Conservation (phyloP, 1,140 invertebrate species). For the Heterodera carotae region DNA sequence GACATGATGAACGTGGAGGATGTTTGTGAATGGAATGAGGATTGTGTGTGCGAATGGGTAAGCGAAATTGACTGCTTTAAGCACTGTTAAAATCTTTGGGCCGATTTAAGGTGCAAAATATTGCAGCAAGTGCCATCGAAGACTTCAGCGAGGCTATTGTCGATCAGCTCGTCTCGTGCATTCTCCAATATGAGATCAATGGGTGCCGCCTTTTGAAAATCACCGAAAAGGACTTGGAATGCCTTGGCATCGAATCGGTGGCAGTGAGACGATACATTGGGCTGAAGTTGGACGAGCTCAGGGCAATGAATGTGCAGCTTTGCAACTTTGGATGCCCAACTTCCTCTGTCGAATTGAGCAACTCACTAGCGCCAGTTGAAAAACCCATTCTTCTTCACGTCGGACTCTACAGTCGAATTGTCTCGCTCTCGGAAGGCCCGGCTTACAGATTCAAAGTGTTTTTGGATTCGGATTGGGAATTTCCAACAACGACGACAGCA, state of each 20-base stretch:
- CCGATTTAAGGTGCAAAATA: not conserved
- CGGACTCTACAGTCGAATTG: constrained; percentile 44
- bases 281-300: constrained; percentile 42
- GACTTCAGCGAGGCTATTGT: constrained; percentile 38
- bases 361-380: constrained; percentile 35
- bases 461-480: constrained; percentile 51
- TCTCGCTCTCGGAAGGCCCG: not conserved
- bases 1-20: constrained; percentile 28
- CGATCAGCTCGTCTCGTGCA: constrained; percentile 42
- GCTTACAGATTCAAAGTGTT: constrained; percentile 49
- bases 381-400: constrained; percentile 44
- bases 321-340: constrained; percentile 15
- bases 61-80: not conserved
- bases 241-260: constrained; percentile 51
- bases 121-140: constrained; percentile 22
- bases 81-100: constrained; percentile 31
- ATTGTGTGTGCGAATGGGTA: constrained; percentile 49
- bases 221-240: constrained; percentile 55
- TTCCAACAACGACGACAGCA: constrained; percentile 19
- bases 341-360: constrained; percentile 27
- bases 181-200: constrained; percentile 53
- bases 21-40: constrained; percentile 47
- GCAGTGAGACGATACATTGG: constrained; percentile 42
- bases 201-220: constrained; percentile 52
- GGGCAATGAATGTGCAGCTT: constrained; percentile 27